Conservation (phyloP, 1,140 invertebrate species). For the Drosophila lowei region DNA sequence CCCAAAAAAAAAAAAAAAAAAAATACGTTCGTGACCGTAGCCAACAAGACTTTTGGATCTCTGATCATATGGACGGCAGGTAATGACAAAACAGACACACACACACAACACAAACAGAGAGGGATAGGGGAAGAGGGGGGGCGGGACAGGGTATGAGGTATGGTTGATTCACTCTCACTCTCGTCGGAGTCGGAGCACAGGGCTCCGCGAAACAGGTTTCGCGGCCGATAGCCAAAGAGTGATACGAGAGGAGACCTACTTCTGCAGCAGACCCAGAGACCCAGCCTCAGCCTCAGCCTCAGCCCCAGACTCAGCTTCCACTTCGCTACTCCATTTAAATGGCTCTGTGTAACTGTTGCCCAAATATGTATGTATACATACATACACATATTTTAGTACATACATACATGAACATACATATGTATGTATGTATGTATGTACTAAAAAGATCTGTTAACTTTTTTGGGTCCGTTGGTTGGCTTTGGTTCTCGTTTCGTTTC, state of each 20-base stretch:
- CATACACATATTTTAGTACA: background rate
- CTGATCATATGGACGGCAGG: conserved; percentile 64
- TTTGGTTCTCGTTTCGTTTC: conserved; percentile 44
- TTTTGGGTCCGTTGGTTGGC: conserved; percentile 15
- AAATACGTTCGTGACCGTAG: conserved; percentile 56
- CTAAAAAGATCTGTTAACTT: conserved; percentile 62
- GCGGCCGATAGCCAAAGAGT: conserved; percentile 30
- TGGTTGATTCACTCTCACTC: conserved; percentile 64
- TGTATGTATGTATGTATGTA: background rate
- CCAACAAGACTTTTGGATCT: conserved; percentile 57
- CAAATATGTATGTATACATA: conserved; percentile 27
- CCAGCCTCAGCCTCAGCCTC: conserved; percentile 15
- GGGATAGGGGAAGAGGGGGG: background rate
- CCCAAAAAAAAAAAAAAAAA: conserved; percentile 22
- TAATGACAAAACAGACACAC: conserved; percentile 63
- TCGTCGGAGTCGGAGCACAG: conserved; percentile 36
- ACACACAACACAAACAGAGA: conserved; percentile 10
- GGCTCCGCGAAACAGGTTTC: conserved; percentile 58
- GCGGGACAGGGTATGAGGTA: background rate
- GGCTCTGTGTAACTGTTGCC: conserved; percentile 69
- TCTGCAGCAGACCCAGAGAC: conserved; percentile 34
- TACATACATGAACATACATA: too few relatives aligned
- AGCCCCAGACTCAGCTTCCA: conserved; percentile 50
- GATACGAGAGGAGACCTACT: conserved; percentile 67
- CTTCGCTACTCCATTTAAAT: conserved; percentile 76